phyloP scores from a whole-genome alignment of 2,888 invertebrate genomes.

The Leucozona laternaria region DNA sequence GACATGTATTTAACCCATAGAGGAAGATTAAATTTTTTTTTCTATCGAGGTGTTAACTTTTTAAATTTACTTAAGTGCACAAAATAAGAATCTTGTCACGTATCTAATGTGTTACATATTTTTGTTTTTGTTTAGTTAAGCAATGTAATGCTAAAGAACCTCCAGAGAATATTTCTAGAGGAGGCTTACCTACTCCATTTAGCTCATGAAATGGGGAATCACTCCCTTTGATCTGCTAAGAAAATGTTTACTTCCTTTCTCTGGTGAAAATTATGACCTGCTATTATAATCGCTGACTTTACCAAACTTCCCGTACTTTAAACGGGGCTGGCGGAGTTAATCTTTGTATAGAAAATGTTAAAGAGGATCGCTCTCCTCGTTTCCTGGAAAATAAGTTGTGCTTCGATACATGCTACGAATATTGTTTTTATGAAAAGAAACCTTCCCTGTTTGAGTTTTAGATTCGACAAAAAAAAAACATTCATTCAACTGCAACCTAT shows the following conservation, averaged over 20 bases:
- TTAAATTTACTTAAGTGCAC: conserved; percentile 27
- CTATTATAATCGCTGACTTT: neutral
- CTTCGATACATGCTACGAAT: neutral
- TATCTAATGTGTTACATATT: conserved; percentile 6
- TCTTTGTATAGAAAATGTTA: neutral
- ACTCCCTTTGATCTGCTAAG: neutral
- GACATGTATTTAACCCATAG: conserved; percentile 39
- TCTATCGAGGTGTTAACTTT: conserved; percentile 26
- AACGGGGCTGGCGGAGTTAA: neutral
- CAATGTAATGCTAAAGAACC: neutral
- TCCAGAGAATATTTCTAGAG: neutral
- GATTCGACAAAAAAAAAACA: too few species aligned
- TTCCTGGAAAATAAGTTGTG: neutral
- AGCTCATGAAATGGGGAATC: neutral
- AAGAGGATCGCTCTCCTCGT: neutral
- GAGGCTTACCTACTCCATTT: neutral
- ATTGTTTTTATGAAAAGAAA: neutral
- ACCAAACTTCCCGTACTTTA: neutral
- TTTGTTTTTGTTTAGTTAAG: conserved; percentile 7
- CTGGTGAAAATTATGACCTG: neutral
- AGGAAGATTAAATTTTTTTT: conserved; percentile 9
- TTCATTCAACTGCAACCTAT: too few species aligned
- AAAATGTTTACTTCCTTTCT: neutral
- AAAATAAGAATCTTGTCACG: conserved; percentile 32
- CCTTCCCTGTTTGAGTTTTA: too few species aligned